Base-by-base conservation (phyloP, 2,888 invertebrate genomes). In the Amphipoea lucens region DNA sequence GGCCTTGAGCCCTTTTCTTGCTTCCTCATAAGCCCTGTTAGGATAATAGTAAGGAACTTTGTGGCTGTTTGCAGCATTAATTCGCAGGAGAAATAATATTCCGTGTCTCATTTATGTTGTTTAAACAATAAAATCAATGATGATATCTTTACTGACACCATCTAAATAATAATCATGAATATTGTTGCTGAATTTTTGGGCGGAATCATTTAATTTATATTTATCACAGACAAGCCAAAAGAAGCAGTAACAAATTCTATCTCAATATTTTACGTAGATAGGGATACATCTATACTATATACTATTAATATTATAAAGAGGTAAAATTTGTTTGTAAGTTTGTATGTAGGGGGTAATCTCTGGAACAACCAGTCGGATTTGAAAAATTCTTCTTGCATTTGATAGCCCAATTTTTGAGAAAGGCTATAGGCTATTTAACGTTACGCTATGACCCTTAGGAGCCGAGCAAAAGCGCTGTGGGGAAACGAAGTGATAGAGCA, bases 11-110 rank as follows among this genome's bases (percentile, higher is more conserved):
- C 72, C 79, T 84, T 83, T 80, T 74, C 65, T 77, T 40, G 36
- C 71, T 9, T 81, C 60, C 71, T 69, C 72, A 70, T 79, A 73
- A 81, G 81, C 77, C 45, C 72, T 75, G 65, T 77, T 81, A 68
- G 9, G 62, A 62, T 70, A 72, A 81, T 57, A 74, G 75, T 70
- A 23, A 72, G 62, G 45, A 76, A 74, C n/a, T 80, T 80, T 65
- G 68, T 57, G 45, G 60, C 36, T 6, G 20, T 69, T 74, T 42
- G 9, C n/a, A 62, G n/a, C 29, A 66, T 66, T 45, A 17, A 42
- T 42, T n/a, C 23, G 2, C 36, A 29, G 20, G 36, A 57, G 48
- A 74, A 42, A 76, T 9, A 17, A 40, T 42, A n/a, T 42, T 42
- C 4, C 20, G 12, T 29, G 17, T n/a, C 57, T n/a, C 20, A 42